Conservation (phyloP, 2,113 vertebrate species). For the Oncorhynchus gorbuscha region DNA sequence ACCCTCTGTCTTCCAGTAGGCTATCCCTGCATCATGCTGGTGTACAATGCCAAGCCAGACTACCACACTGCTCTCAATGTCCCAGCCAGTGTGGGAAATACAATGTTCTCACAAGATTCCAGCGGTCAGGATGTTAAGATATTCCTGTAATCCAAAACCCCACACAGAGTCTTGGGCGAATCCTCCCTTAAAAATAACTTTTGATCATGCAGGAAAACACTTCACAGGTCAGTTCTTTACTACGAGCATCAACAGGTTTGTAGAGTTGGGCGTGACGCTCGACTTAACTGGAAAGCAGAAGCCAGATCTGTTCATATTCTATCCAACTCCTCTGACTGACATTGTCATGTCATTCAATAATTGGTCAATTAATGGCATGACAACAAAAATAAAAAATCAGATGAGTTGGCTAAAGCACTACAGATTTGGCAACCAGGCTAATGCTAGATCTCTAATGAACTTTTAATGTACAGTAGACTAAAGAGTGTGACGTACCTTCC, state of each 20-base stretch:
- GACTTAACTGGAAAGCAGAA: too few species aligned
- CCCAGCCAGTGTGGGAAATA: neutral
- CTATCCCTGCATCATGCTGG: too few species aligned
- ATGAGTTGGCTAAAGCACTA: neutral
- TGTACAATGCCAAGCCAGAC: too few species aligned
- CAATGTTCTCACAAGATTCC: neutral
- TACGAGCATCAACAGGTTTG: neutral
- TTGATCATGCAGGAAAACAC: neutral
- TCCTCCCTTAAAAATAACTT: neutral
- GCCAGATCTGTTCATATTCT: too few species aligned
- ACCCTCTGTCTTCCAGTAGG: neutral
- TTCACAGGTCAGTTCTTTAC: neutral
- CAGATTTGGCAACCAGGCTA: too few species aligned
- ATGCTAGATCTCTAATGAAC: too few species aligned
- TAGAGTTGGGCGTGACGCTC: too few species aligned
- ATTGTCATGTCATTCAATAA: too few species aligned
- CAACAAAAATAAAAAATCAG: too few species aligned
- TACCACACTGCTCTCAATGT: neutral
- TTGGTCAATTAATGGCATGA: too few species aligned
- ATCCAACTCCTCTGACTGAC: too few species aligned
- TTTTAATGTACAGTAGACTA: too few species aligned
- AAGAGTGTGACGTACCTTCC: slow-evolving; percentile 82
- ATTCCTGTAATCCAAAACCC: slow-evolving; percentile 5
- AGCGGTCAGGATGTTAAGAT: neutral
- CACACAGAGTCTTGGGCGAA: neutral